Evolutionary conservation across 2,113 vertebrate species (phyloP).

Genomic region (Chunga burmeisteri): DNA sequence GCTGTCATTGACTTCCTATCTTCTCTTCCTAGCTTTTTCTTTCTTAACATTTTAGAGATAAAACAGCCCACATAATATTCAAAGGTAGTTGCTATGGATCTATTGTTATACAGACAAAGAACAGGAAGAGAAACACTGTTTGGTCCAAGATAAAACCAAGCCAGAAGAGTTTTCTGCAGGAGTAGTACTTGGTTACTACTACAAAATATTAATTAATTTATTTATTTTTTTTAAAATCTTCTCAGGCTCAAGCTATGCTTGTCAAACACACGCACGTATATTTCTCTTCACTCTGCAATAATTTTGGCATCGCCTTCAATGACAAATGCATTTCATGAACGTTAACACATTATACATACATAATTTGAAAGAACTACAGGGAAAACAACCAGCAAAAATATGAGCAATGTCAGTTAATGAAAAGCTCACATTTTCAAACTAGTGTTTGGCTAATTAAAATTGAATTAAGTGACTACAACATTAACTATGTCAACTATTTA

Average conservation of each 20-base stretch:
- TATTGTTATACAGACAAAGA: neutral
- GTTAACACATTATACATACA: slow-evolving; percentile 12
- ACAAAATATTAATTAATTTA: too few species aligned
- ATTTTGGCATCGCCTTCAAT: slow-evolving; percentile 18
- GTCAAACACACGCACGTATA: neutral
- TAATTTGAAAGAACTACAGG: slow-evolving; percentile 56
- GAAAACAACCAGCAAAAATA: slow-evolving; percentile 64
- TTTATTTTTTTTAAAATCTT: neutral
- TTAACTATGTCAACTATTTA: slow-evolving; percentile 76
- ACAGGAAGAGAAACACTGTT: neutral
- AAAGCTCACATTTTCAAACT: slow-evolving; percentile 72
- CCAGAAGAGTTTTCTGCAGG: neutral
- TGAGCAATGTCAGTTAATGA: slow-evolving; percentile 62
- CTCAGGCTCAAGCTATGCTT: neutral
- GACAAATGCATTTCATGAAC: slow-evolving; percentile 22
- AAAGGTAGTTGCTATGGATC: neutral
- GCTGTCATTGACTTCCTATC: neutral
- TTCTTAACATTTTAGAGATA: neutral
- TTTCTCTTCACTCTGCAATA: slow-evolving; percentile 11
- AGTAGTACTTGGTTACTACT: neutral
- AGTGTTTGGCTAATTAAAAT: slow-evolving; percentile 78
- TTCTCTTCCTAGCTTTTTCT: neutral
- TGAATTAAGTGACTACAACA: slow-evolving; percentile 76
- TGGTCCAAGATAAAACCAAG: neutral
- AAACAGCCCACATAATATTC: neutral